Base-by-base conservation (phyloP, 2,797 vertebrate species). In the Chelonia mydas region DNA sequence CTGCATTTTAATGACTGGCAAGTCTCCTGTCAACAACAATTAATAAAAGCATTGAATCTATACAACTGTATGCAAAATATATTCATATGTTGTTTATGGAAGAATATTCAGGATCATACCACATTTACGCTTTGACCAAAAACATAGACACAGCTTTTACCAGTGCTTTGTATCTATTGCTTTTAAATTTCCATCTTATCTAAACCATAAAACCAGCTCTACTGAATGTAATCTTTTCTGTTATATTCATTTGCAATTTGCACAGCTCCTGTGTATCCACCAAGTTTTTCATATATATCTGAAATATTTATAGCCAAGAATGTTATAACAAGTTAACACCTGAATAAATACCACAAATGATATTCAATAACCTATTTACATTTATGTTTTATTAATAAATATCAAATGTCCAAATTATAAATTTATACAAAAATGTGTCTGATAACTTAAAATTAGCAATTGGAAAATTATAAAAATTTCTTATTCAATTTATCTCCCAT, bases 401-500 rank as follows among this genome's bases (percentile, higher is more conserved):
- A 72, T 11, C 10, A 61, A 31, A 37, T 72, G n/a, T 41, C 17
- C 10, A 41, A 68, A 68, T 68, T n/a, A 72, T 72, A 72, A 72
- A 72, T 68, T 23, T 68, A 68, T 41, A 68, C 61, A n/a, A 68
- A 68, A 37, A 68, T 19, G 16, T 68, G 17, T 65, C 33, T 19
- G 59, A 59, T 59, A 61, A 59, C 28, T 59, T 61, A 65, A 94
- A 88, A 50, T 1, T 11, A 1, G 1, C 61, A 10, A 1, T 5
- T 80, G 72, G 91, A 50, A 23, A 16, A 87, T 3, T 51, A 19
- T 53, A 41, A 27, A 28, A 90, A 92, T 86, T 91, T 79, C 77
- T 92, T 91, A 90, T 41, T 72, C n/a, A 72, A 41, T 79, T 92
- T 89, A 89, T 51, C 74, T 92, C 89, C 23, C 15, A 72, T 33